A percentile compares a stretch with the other conserved stretches of the same genome.
These are phyloP conservation scores for Leucoptera coffeella DNA, from an alignment of 2,888 invertebrate genomes.

Conservation along the genomic window DNA sequence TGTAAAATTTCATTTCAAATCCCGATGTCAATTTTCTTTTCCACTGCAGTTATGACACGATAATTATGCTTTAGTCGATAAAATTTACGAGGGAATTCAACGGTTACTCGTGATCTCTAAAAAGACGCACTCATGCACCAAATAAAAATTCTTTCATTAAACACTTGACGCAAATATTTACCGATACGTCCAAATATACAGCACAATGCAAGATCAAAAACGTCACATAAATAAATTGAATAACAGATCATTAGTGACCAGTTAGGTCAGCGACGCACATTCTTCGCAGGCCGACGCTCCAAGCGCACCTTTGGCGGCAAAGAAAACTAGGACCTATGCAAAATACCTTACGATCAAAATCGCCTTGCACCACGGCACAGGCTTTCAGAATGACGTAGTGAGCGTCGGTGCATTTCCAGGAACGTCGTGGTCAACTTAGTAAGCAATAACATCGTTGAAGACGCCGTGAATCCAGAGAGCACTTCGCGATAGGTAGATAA, in stretches of 20 bases:
- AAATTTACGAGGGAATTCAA: background rate
- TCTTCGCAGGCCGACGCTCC: slow-evolving; percentile 45
- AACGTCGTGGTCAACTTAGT: background rate
- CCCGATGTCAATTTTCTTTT: too few species aligned
- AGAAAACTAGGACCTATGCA: background rate
- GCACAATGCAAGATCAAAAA: background rate
- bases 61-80: background rate
- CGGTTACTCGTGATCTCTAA: background rate
- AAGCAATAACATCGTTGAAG: background rate
- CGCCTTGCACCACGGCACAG: background rate
- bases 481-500: too few species aligned
- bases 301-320: slow-evolving; percentile 9
- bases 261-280: slow-evolving; percentile 47
- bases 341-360: background rate
- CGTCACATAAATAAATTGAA: slow-evolving; percentile 18
- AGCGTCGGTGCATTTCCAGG: background rate
- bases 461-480: too few species aligned
- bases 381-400: background rate
- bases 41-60: too few species aligned
- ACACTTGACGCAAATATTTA: background rate
- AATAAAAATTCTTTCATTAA: background rate
- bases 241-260: slow-evolving; percentile 48
- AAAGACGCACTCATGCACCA: background rate
- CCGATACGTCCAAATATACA: background rate
- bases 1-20: too few species aligned